phyloP scores from a whole-genome alignment of 2,113 vertebrate genomes.

The Alaudala cheleensis region DNA sequence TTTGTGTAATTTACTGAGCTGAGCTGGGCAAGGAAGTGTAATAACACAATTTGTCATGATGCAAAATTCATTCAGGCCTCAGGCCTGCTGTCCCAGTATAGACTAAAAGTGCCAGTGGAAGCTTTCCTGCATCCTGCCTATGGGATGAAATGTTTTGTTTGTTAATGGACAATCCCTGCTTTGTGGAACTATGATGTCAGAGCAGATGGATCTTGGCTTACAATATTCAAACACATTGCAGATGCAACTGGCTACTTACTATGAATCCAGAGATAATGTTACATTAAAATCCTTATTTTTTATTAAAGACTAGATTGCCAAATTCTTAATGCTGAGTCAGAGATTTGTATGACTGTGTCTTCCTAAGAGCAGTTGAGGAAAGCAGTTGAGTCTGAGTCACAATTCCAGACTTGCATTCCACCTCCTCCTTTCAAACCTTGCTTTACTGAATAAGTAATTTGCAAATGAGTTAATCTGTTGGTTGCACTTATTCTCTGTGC shows the following conservation, averaged over 20 bases:
- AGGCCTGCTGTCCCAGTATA: background rate
- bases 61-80: background rate
- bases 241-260: background rate
- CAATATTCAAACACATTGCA: background rate
- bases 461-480: conserved; percentile 13
- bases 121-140: background rate
- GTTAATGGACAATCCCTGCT: background rate
- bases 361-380: conserved; percentile 1
- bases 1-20: background rate
- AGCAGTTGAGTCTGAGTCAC: conserved; percentile 15
- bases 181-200: background rate
- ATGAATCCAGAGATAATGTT: background rate
- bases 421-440: conserved; percentile 25
- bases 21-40: background rate
- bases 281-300: background rate
- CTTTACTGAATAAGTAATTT: conserved; percentile 18
- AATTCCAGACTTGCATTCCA: background rate
- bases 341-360: background rate
- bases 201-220: background rate
- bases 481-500: background rate
- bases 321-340: conserved; percentile 12
- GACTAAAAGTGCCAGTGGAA: background rate
- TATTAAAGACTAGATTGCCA: background rate
- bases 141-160: background rate
- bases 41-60: background rate